These are phyloP conservation scores for Hylaea fasciaria DNA, from an alignment of 2,888 invertebrate genomes.

Conservation along the genomic window DNA sequence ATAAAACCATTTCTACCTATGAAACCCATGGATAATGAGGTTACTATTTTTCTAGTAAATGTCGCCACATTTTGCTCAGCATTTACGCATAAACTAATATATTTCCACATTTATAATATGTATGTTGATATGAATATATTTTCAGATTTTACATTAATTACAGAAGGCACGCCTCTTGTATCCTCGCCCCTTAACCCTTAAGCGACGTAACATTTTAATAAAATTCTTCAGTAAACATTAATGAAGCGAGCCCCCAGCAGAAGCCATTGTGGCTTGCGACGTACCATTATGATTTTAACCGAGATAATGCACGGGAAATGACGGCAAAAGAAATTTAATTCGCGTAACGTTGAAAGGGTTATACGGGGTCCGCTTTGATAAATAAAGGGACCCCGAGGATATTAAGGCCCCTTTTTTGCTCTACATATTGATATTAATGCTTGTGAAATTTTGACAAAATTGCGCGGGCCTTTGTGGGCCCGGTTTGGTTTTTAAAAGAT, in stretches of 20 bases:
- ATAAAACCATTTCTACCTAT: too few species aligned
- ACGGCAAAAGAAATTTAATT: conserved; percentile 85
- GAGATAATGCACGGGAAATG: conserved; percentile 85
- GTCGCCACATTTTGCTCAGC: too few species aligned
- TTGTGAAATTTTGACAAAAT: conserved; percentile 81
- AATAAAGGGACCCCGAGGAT: conserved; percentile 79
- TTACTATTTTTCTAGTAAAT: too few species aligned
- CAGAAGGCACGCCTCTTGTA: background rate
- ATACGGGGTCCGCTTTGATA: conserved; percentile 78
- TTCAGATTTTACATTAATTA: background rate
- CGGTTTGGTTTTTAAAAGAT: conserved; percentile 48
- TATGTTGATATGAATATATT: too few species aligned
- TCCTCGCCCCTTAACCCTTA: conserved; percentile 63
- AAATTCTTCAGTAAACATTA: conserved; percentile 82
- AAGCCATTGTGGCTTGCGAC: conserved; percentile 71
- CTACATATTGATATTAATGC: conserved; percentile 84
- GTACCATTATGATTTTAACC: conserved; percentile 82
- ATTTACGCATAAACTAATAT: too few species aligned
- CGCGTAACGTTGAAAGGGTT: conserved; percentile 84
- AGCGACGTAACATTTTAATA: conserved; percentile 81
- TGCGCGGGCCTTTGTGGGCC: conserved; percentile 55
- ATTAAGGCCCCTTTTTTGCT: conserved; percentile 79
- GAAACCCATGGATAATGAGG: too few species aligned
- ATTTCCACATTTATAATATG: too few species aligned
- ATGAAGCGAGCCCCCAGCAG: conserved; percentile 76